Evolutionary conservation across 2,888 invertebrate species (phyloP), one percentile per base, ranked within the genome.

Genomic region (Lasioglossum oenotherae): DNA sequence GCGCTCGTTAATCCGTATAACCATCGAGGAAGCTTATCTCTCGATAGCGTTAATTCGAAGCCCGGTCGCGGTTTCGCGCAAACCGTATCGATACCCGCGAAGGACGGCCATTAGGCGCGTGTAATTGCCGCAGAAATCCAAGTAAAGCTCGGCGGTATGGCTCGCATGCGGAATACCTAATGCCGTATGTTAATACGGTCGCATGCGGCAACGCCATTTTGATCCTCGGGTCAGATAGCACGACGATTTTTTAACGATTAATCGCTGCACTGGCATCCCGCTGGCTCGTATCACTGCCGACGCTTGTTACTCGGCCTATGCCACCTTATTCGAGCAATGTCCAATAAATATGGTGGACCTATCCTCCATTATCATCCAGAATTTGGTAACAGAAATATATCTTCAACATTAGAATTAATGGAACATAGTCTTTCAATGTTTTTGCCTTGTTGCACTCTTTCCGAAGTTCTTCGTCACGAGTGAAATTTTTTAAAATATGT

Each of bases 171-270:
- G 92, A 93, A 93, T 92, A 92, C 78, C 88, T 91, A 93, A 93
- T 93, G 92, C 89, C 88, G 88, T 92, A 91, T 93, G 92, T 92
- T 92, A 92, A 92, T 93, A 88, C 86, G 87, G 88, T 92, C 88
- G 93, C 93, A 93, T 93, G 93, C 88, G 85, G 87, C 77, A 80
- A 84, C 78, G 87, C 87, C 91, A 91, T 93, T 93, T 92, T 82
- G 92, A 92, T 92, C 86, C 78, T 80, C 69, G 81, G 86, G 86
- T 85, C 78, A 88, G 93, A 93, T 94, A 93, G 90, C 86, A 74
- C 82, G 78, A 35, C 86, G 88, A 90, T 92, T 93, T 78, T 93
- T 93, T 92, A 92, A 93, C 93, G 93, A 93, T 93, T 94, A 93
- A 93, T 93, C 92, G 91, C 85, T 84, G 88, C 89, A 78, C 91